phyloP scores from a whole-genome alignment of 2,113 vertebrate genomes.

The Anarhynchus alexandrinus region DNA sequence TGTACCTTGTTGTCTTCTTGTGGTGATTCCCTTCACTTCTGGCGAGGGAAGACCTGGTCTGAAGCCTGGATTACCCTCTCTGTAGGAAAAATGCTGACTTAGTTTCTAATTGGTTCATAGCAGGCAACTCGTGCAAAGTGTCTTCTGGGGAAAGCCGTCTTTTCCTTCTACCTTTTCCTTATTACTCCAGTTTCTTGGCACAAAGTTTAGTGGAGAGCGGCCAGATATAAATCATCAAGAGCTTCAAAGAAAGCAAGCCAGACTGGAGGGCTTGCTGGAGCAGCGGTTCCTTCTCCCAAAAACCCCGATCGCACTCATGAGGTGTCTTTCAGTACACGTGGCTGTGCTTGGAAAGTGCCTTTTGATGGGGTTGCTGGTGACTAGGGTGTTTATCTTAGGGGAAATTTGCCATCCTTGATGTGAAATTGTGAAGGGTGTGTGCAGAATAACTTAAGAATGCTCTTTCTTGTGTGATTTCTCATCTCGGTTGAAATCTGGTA shows the following conservation, averaged over 20 bases:
- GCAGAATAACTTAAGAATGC: background rate
- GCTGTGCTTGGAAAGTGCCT: background rate
- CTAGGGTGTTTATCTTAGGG: background rate
- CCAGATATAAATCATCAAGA: background rate
- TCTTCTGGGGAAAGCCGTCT: background rate
- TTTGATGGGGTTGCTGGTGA: background rate
- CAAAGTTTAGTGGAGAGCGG: background rate
- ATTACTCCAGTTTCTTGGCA: background rate
- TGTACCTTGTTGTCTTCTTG: background rate
- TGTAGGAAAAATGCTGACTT: background rate
- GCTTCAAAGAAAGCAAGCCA: background rate
- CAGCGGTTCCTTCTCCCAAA: background rate
- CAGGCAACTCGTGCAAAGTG: background rate
- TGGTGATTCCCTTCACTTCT: background rate
- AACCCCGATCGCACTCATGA: fast-evolving
- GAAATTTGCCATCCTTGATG: background rate
- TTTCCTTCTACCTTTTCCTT: background rate
- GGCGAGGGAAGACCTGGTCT: background rate
- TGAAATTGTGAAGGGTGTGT: background rate
- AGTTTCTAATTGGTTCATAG: background rate
- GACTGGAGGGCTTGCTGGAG: background rate
- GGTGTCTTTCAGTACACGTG: background rate
- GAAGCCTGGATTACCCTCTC: background rate
- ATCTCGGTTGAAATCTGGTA: background rate
- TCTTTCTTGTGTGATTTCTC: background rate